These are phyloP conservation scores for Brassicogethes aeneus DNA, from an alignment of 2,888 invertebrate species.

Conservation along the genomic window DNA sequence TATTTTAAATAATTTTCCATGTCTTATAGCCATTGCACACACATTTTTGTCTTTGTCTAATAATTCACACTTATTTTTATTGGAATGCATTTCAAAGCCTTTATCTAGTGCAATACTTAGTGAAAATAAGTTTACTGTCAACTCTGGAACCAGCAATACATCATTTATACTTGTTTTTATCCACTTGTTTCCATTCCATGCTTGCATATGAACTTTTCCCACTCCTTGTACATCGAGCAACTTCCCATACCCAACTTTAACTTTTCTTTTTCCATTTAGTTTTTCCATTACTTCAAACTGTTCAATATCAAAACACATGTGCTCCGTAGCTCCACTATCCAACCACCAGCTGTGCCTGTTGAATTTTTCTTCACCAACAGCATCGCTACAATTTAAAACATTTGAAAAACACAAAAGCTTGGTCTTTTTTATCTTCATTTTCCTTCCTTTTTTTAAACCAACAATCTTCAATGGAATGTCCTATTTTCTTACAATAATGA, in stretches of 20 bases:
- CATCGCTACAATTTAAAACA: not conserved
- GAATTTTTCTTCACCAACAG: not conserved
- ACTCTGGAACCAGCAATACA: slow-evolving; percentile 12
- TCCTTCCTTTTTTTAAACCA: slow-evolving; percentile 9
- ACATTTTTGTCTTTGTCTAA: not conserved
- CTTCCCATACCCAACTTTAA: slow-evolving; percentile 11
- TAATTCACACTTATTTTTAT: slow-evolving; percentile 8
- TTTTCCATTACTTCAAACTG: not conserved
- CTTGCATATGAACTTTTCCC: slow-evolving; percentile 8
- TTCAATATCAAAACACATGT: slow-evolving; percentile 8
- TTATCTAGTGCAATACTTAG: slow-evolving; percentile 11
- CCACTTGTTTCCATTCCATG: slow-evolving; percentile 12
- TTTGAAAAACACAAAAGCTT: not conserved
- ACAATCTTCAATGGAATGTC: slow-evolving; percentile 12
- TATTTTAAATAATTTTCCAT: slow-evolving; percentile 4
- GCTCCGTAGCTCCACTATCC: slow-evolving; percentile 11
- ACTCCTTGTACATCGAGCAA: slow-evolving; percentile 9
- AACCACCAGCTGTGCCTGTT: slow-evolving; percentile 7
- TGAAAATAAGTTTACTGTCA: slow-evolving; percentile 12
- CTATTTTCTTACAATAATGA: slow-evolving; percentile 15
- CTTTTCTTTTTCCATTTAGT: slow-evolving; percentile 5
- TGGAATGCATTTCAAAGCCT: slow-evolving; percentile 9
- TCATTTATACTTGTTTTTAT: slow-evolving; percentile 9
- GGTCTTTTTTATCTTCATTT: not conserved
- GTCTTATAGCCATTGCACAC: not conserved